Percentiles rank a stretch among this genome's conserved stretches.
Conservation (phyloP, 2,797 vertebrate genomes). For the Hypotaenidia philippensis region DNA sequence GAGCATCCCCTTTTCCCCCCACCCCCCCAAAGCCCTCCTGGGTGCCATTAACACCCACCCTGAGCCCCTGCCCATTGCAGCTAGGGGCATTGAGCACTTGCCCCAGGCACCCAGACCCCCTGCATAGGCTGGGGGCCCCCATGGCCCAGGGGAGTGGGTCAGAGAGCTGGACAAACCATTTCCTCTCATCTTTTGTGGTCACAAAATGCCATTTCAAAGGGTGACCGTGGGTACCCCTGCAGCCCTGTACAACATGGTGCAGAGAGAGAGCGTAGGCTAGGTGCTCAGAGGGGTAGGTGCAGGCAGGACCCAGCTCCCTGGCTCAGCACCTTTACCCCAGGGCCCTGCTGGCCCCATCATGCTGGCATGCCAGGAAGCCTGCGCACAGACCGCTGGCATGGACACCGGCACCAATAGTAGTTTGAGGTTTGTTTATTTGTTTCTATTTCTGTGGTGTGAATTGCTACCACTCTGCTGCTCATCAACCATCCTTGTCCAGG, state of each 20-base stretch:
- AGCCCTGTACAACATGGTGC: accelerated
- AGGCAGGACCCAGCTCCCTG: not conserved
- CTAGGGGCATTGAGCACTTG: not conserved
- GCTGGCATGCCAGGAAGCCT: not conserved
- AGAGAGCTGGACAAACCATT: accelerated
- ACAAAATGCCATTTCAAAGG: not conserved
- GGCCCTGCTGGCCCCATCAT: not conserved
- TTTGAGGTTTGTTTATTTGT: not conserved
- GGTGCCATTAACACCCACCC: not conserved
- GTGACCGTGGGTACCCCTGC: not conserved
- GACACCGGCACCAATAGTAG: accelerated
- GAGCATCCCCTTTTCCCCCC: too few relatives aligned
- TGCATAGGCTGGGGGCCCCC: not conserved
- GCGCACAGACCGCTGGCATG: accelerated
- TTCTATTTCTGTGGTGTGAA: not conserved
- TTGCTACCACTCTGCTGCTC: not conserved
- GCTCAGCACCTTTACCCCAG: not conserved
- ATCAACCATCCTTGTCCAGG: too few relatives aligned
- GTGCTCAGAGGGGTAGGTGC: not conserved
- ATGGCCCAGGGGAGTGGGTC: accelerated
- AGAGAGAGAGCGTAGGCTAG: accelerated
- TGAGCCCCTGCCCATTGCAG: accelerated
- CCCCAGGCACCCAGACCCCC: not conserved
- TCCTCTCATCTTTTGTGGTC: not conserved
- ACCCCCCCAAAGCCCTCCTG: too few relatives aligned